These are phyloP conservation scores for Tenthredo amoena DNA, from an alignment of 2,888 invertebrate genomes.

Conservation along the genomic window DNA sequence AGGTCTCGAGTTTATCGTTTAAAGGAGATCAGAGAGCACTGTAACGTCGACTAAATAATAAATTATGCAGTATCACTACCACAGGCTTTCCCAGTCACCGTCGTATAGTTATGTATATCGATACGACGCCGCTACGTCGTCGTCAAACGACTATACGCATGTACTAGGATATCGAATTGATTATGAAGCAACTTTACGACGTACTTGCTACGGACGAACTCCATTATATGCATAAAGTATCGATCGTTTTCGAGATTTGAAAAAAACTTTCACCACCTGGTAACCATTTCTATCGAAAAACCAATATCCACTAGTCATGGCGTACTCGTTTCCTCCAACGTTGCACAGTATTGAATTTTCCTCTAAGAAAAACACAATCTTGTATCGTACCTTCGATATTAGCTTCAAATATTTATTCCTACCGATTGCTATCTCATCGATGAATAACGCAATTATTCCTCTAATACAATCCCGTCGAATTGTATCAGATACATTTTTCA, in stretches of 20 bases:
- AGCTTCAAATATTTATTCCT: not conserved
- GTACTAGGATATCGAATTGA: not conserved
- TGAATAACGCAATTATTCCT: not conserved
- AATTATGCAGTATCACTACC: constrained; percentile 2
- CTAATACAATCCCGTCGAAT: not conserved
- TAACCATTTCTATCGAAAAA: not conserved
- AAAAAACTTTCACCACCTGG: not conserved
- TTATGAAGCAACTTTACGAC: not conserved
- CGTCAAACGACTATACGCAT: not conserved
- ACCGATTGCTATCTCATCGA: not conserved
- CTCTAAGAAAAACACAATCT: too few species aligned
- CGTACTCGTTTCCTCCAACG: not conserved
- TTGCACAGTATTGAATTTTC: not conserved
- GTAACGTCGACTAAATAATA: not conserved
- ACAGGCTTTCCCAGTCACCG: not conserved
- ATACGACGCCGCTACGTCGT: not conserved
- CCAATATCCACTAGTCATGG: not conserved
- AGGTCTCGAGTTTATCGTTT: not conserved
- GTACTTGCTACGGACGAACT: not conserved
- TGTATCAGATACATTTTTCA: not conserved
- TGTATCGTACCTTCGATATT: too few species aligned
- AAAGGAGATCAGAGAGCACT: not conserved
- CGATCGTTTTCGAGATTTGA: not conserved
- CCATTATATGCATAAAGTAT: not conserved
- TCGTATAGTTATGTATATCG: not conserved